Percentiles rank a stretch among this genome's conserved stretches.
Conservation (phyloP, 1,140 invertebrate genomes). For the Drosophila persimilis region DNA sequence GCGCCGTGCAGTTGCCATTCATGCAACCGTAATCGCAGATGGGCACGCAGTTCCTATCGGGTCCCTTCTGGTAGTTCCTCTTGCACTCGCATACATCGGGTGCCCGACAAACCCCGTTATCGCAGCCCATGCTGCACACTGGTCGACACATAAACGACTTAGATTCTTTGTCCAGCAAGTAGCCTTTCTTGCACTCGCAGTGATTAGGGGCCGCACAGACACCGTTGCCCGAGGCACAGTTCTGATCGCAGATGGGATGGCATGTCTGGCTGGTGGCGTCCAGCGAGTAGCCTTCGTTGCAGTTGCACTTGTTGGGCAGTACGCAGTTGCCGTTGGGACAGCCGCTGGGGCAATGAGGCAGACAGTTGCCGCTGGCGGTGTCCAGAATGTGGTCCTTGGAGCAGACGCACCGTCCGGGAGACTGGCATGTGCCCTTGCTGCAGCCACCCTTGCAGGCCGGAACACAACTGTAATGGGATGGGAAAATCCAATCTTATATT, state of each 20-base stretch:
- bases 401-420: conserved; percentile 34
- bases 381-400: conserved; percentile 5
- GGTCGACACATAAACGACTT: conserved; percentile 37
- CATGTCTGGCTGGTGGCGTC: conserved; percentile 38
- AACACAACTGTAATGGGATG: conserved; percentile 30
- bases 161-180: neutral
- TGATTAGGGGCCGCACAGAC: conserved; percentile 29
- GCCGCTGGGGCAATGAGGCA: conserved; percentile 40
- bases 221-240: conserved; percentile 20
- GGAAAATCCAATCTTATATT: neutral
- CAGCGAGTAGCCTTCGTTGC: conserved; percentile 42
- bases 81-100: conserved; percentile 55
- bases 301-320: conserved; percentile 32
- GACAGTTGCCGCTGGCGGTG: conserved; percentile 29
- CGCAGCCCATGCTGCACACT: conserved; percentile 42
- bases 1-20: conserved; percentile 30
- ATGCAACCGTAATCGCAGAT: conserved; percentile 27
- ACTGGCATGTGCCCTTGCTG: conserved; percentile 25
- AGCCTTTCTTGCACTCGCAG: conserved; percentile 39
- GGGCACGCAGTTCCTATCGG: conserved; percentile 42
- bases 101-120: conserved; percentile 54
- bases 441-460: conserved; percentile 48
- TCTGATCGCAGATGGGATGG: conserved; percentile 24
- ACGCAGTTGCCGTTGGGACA: conserved; percentile 47
- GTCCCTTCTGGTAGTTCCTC: conserved; percentile 83